Evolutionary conservation across 2,797 vertebrate genomes (phyloP).

Genomic region (Chanos chanos): DNA sequence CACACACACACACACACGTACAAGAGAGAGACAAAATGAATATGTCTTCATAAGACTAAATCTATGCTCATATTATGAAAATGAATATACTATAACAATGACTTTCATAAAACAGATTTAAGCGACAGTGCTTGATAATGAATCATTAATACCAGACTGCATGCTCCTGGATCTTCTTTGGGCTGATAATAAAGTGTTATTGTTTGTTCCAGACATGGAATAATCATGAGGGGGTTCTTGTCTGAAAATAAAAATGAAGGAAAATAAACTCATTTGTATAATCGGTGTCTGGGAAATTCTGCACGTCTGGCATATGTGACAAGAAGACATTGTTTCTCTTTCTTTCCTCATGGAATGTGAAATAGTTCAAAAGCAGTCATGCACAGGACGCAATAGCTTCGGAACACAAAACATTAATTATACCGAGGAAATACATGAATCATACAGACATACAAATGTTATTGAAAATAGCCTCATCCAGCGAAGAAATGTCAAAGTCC

Average conservation of each 20-base stretch:
- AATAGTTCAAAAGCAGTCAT: too few relatives aligned
- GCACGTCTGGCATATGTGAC: neutral
- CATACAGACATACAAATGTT: too few relatives aligned
- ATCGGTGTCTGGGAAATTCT: neutral
- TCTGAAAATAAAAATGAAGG: slow-evolving; percentile 3
- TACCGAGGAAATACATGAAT: too few relatives aligned
- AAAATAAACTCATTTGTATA: too few relatives aligned
- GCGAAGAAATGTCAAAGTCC: too few relatives aligned
- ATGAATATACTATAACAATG: neutral
- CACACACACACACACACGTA: neutral
- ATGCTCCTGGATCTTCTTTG: slow-evolving; percentile 1
- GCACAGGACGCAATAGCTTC: too few relatives aligned
- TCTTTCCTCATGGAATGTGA: neutral
- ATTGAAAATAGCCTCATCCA: too few relatives aligned
- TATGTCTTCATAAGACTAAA: neutral
- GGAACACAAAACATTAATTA: too few relatives aligned
- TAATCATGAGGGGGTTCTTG: neutral
- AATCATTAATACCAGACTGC: neutral
- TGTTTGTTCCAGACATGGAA: neutral
- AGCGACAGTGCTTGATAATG: too few relatives aligned
- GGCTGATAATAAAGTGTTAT: neutral
- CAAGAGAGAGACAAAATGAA: neutral
- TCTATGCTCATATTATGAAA: neutral
- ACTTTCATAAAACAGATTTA: too few relatives aligned
- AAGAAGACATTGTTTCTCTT: neutral